Evolutionary conservation across 2,797 vertebrate species (phyloP).

Genomic region (Platyrinchus mystaceus): DNA sequence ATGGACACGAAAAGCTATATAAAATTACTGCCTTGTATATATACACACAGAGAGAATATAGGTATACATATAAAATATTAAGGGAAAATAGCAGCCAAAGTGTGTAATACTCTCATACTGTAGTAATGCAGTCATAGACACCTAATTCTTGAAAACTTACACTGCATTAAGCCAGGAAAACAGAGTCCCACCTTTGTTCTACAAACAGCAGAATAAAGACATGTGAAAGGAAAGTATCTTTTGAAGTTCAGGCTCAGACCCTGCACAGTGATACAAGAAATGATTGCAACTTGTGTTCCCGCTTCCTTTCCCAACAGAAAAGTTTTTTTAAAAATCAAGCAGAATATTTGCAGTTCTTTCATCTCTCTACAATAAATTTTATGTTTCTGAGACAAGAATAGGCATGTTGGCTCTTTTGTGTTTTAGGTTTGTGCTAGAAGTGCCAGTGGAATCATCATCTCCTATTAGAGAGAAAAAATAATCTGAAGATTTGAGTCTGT

Average conservation of each 20-base stretch:
- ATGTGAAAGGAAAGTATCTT: neutral
- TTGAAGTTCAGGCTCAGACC: neutral
- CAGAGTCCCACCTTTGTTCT: neutral
- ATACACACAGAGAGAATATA: neutral
- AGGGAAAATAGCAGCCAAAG: neutral
- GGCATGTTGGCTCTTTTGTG: conserved; percentile 31
- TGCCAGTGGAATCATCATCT: conserved; percentile 46
- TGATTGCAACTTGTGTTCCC: neutral
- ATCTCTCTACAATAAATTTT: conserved; percentile 23
- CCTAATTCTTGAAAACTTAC: neutral
- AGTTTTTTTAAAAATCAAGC: neutral
- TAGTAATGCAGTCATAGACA: neutral
- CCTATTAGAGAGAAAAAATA: conserved; percentile 59
- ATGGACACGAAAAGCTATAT: neutral
- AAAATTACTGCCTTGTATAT: neutral
- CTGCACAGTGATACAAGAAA: neutral
- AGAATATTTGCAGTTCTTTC: conserved; percentile 2
- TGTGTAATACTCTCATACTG: neutral
- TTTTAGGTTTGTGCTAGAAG: conserved; percentile 60
- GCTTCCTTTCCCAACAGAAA: conserved; percentile 1
- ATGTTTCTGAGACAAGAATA: conserved; percentile 39
- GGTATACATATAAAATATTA: neutral
- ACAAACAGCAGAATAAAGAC: neutral
- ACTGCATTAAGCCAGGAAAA: neutral
- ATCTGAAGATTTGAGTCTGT: conserved; percentile 55